Base-by-base conservation (phyloP, 2,113 vertebrate genomes). In the Channa maculata region DNA sequence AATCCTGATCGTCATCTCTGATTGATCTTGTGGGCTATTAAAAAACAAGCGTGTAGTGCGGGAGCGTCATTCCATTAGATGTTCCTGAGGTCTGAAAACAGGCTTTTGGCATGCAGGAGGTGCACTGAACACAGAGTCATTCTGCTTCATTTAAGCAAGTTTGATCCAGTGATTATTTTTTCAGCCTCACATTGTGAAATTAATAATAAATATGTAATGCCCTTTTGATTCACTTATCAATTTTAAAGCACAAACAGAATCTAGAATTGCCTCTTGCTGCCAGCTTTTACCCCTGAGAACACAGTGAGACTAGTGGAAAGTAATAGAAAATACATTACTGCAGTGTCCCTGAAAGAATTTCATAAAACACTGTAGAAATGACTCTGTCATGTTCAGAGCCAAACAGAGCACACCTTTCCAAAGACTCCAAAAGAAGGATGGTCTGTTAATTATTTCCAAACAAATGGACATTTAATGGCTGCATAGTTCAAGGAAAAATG, bases 171-270 rank as follows among this genome's bases (percentile, higher is more conserved):
- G 50, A 77, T 74, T 74, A 54, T 78, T 82, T 75, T 80, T 80
- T 58, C 59, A 24, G 67, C 61, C 64, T 84, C 80, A 86, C 86
- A 86, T 84, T 84, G 84, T 83, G 81, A 88, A 89, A 92, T 94
- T 80, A 92, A 93, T 93, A 85, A 87, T 89, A 80, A 89, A 94
- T 91, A 86, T 86, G 79, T 66, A 75, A 84, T 90, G 90, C 89
- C 89, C 63, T 43, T 92, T 80, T 85, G 90, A 92, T 92, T 88
- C 87, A 88, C 88, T 89, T 88, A 90, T 92, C 85, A 91, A 90
- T 91, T 88, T 91, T 86, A 92, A 89, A 89, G 75, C 67, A 79
- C 86, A 89, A 91, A 92, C 90, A 89, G 86, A 85, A 82, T 81
- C 73, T 65, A 41, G 67, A 87, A 85, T 73, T 55, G 57, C 49